Conservation (phyloP, 2,113 vertebrate species). For the Potamarius usumacintae region DNA sequence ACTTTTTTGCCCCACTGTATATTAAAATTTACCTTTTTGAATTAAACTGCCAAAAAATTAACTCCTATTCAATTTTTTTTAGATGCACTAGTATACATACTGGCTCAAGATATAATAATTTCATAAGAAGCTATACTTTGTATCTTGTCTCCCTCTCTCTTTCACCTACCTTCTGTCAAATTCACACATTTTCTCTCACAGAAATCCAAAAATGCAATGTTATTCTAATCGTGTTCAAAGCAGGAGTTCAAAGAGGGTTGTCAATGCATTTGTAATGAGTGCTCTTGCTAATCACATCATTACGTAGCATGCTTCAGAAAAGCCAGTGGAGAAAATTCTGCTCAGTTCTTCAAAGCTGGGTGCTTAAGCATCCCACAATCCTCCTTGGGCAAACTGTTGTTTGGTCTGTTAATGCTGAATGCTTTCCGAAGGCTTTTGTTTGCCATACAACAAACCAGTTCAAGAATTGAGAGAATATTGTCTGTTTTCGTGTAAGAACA, state of each 20-base stretch:
- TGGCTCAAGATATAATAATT: neutral
- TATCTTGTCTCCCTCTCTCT: constrained; percentile 7
- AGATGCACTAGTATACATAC: neutral
- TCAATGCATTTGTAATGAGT: constrained; percentile 68
- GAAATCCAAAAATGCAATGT: constrained; percentile 33
- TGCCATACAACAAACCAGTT: constrained; percentile 25
- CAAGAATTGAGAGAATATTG: neutral
- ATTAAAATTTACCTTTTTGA: no score
- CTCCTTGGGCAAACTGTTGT: constrained; percentile 49
- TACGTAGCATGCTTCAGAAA: constrained; percentile 62
- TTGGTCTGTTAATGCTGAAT: constrained; percentile 46
- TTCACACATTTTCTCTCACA: constrained; percentile 34
- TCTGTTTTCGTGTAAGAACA: constrained; percentile 3
- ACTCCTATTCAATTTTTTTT: no score
- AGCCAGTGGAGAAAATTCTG: constrained; percentile 65
- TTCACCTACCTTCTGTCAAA: constrained; percentile 22
- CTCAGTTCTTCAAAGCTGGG: constrained; percentile 72
- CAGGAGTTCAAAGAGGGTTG: constrained; percentile 73
- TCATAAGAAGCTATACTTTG: neutral
- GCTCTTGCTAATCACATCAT: constrained; percentile 69
- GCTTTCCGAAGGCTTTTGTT: constrained; percentile 47
- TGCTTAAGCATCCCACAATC: constrained; percentile 53
- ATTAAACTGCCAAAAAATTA: no score
- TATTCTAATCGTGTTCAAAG: constrained; percentile 63
- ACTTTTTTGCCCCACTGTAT: no score